Evolutionary conservation across 2,888 invertebrate species (phyloP), one percentile per base, ranked within the genome.

Genomic region (Helleia helle): DNA sequence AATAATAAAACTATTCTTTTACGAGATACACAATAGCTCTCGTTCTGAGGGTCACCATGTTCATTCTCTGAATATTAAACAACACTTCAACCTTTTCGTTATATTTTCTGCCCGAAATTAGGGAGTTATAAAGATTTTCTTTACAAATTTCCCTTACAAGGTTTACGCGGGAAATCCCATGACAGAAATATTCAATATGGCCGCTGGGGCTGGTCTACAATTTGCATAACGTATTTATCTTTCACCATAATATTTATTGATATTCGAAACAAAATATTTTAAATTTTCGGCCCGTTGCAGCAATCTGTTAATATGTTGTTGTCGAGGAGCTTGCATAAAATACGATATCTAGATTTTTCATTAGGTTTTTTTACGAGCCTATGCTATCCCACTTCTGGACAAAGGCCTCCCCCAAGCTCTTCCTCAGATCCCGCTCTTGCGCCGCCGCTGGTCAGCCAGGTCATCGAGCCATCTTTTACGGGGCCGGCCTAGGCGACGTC

Each of bases 221-320:
- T 34, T 18, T 12, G 22, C 12, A 34, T 22, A 34, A 22, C 22
- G 34, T 34, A 34, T 34, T 34, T 34, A 34, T 22, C 18, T 12
- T 11, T 12, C 17, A 18, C 18, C 22, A 34, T 22, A 34, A 31
- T 31, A 34, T 34, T 34, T 34, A 34, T 34, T 34, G 34, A 34
- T 12, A 34, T 8, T 34, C 15, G 8, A 11, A 22, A 34, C 7
- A 18, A 34, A 34, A 34, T 22, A 22, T 4, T 8, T 12, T 2
- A 11, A 11, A 31, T 18, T 17, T 3, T 11, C 18, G 7, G 12
- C 22, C n/a, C n/a, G n/a, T n/a, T n/a, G n/a, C n/a, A n/a, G n/a
- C n/a, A n/a, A n/a, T n/a, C n/a, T n/a, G n/a, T n/a, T n/a, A n/a
- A n/a, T n/a, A n/a, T n/a, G n/a, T n/a, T n/a, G n/a, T n/a, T n/a